phyloP scores from a whole-genome alignment of 2,797 vertebrate genomes.

The Thunnus albacares region DNA sequence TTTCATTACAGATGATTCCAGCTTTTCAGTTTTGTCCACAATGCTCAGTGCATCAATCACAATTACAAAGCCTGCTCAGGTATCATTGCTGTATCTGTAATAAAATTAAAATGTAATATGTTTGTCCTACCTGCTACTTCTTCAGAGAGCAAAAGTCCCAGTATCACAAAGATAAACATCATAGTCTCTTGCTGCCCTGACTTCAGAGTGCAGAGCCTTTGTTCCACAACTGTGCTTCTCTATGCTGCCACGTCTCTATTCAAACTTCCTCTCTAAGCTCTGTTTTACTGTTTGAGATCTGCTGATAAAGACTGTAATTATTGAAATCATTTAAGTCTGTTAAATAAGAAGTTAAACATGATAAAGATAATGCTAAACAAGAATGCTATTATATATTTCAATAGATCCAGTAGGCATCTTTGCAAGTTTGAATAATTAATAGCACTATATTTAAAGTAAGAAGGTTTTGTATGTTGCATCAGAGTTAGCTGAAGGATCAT shows the following conservation, averaged over 20 bases:
- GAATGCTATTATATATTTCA: background rate
- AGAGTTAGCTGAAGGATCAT: background rate
- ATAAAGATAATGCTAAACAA: background rate
- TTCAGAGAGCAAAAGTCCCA: slow-evolving; percentile 21
- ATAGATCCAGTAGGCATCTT: too few species aligned
- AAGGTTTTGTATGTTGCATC: background rate
- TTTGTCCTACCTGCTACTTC: slow-evolving; percentile 12
- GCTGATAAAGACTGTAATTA: background rate
- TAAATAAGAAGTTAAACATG: background rate
- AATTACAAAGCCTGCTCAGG: background rate
- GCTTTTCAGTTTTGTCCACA: too few species aligned
- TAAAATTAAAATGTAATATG: background rate
- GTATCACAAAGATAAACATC: slow-evolving; percentile 13
- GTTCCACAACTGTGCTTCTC: fast-evolving
- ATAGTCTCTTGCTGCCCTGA: background rate
- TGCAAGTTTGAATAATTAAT: background rate
- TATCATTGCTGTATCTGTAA: background rate
- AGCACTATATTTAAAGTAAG: background rate
- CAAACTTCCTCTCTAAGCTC: background rate
- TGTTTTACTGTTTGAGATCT: background rate
- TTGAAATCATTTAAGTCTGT: background rate
- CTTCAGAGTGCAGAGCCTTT: too few species aligned
- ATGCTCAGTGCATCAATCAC: too few species aligned
- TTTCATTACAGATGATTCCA: too few species aligned
- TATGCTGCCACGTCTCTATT: background rate